A percentile compares a stretch with the other conserved stretches of the same genome.
phyloP scores from a whole-genome alignment of 2,888 invertebrate genomes.

The Eumerus sabulonum region DNA sequence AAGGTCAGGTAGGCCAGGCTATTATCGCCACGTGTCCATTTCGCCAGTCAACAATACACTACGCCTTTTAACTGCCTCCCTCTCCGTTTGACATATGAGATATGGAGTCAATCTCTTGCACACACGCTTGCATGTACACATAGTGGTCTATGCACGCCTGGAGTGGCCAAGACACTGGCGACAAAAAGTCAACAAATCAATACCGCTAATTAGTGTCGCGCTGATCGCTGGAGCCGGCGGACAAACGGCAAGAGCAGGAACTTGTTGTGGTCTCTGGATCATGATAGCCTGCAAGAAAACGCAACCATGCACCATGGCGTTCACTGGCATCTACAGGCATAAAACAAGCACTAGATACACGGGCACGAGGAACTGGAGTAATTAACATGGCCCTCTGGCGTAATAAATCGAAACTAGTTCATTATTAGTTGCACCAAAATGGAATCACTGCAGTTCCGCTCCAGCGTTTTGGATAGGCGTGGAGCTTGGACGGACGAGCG shows the following conservation, averaged over 20 bases:
- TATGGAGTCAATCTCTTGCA: constrained; percentile 37
- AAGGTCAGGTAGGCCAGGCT: constrained; percentile 18
- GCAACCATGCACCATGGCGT: constrained; percentile 1
- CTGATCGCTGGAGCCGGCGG: constrained; percentile 36
- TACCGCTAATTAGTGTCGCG: constrained; percentile 47
- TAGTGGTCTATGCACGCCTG: neutral
- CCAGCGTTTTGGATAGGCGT: neutral
- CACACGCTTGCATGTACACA: constrained; percentile 30
- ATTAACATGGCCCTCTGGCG: constrained; percentile 64
- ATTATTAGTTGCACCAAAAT: constrained; percentile 55
- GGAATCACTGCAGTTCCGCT: constrained; percentile 21
- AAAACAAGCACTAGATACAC: constrained; percentile 28
- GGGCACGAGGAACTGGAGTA: constrained; percentile 45
- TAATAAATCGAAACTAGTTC: constrained; percentile 66
- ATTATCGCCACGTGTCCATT: constrained; percentile 2
- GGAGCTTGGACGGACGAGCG: neutral
- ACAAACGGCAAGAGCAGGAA: constrained; percentile 3
- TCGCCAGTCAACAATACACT: constrained; percentile 10
- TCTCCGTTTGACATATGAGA: constrained; percentile 33
- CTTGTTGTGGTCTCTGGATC: constrained; percentile 37
- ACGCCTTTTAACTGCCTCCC: constrained; percentile 24
- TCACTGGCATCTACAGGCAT: constrained; percentile 6
- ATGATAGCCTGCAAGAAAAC: constrained; percentile 25
- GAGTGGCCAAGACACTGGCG: constrained; percentile 8
- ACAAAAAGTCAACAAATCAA: constrained; percentile 58